Evolutionary conservation across 2,113 vertebrate species (phyloP).

Genomic region (Hippocampus zosterae): DNA sequence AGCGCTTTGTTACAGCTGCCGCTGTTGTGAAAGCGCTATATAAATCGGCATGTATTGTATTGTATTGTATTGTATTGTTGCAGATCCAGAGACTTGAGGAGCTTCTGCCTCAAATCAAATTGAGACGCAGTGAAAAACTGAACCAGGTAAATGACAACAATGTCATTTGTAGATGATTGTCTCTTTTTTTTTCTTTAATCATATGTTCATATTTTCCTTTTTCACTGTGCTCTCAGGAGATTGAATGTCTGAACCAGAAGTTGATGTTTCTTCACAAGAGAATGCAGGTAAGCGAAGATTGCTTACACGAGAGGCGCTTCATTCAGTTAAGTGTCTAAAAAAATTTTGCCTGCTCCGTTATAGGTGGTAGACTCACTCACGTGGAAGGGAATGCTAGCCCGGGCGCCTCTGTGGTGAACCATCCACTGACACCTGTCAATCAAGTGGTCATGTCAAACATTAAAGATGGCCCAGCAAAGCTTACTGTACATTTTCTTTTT

Average conservation of each 20-base stretch:
- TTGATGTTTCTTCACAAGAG: conserved; percentile 68
- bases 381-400: conserved; percentile 67
- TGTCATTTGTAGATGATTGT: not conserved
- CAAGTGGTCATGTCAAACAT: not conserved
- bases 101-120: conserved; percentile 69
- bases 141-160: conserved; percentile 54
- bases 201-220: not conserved
- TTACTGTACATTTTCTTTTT: not conserved
- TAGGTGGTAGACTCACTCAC: conserved; percentile 67
- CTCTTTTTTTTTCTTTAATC: not conserved
- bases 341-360: conserved; percentile 8
- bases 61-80: not conserved
- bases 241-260: conserved; percentile 70
- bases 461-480: not conserved
- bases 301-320: not conserved
- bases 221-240: conserved; percentile 52
- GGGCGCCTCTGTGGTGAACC: conserved; percentile 70
- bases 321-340: not conserved
- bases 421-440: not conserved
- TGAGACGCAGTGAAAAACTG: conserved; percentile 61
- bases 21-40: no score
- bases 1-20: no score
- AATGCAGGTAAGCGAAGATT: conserved; percentile 63
- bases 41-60: no score
- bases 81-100: conserved; percentile 74